Evolutionary conservation across 2,797 vertebrate species (phyloP).

Genomic region (Tauraco hartlaubi): DNA sequence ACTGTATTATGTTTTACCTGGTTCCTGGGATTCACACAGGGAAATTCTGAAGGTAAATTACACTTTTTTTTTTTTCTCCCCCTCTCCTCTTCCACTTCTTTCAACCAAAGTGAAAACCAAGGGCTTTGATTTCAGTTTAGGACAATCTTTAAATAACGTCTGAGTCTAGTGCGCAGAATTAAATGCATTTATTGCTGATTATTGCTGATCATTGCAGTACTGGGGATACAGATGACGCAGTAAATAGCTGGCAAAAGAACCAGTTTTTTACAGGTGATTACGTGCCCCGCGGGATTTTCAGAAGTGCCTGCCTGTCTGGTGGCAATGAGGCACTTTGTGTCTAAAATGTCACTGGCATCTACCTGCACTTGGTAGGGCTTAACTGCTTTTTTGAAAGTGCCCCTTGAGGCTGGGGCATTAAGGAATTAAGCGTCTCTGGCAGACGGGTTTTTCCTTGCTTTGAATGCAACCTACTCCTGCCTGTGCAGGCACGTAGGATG

Average conservation of each 20-base stretch:
- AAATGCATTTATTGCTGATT: background rate
- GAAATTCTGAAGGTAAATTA: conserved; percentile 92
- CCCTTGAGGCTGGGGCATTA: background rate
- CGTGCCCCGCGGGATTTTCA: background rate
- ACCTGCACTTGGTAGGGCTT: background rate
- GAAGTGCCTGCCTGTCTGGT: background rate
- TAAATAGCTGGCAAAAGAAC: background rate
- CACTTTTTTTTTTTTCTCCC: background rate
- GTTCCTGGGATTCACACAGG: conserved; percentile 88
- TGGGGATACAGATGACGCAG: background rate
- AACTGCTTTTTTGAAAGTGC: background rate
- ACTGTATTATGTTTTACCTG: conserved; percentile 88
- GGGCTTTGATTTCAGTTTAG: background rate
- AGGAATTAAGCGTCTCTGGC: background rate
- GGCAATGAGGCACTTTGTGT: background rate
- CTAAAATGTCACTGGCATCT: conserved; percentile 11
- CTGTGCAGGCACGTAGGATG: background rate
- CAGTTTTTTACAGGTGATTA: background rate
- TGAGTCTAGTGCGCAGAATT: background rate
- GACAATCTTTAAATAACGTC: background rate
- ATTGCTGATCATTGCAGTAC: background rate
- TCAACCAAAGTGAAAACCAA: background rate
- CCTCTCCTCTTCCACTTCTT: background rate
- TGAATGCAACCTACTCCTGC: background rate
- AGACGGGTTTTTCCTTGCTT: background rate